Percentiles rank a stretch among this genome's conserved stretches.
Conservation (phyloP, 1,140 invertebrate genomes). For the Fopius arisanus region DNA sequence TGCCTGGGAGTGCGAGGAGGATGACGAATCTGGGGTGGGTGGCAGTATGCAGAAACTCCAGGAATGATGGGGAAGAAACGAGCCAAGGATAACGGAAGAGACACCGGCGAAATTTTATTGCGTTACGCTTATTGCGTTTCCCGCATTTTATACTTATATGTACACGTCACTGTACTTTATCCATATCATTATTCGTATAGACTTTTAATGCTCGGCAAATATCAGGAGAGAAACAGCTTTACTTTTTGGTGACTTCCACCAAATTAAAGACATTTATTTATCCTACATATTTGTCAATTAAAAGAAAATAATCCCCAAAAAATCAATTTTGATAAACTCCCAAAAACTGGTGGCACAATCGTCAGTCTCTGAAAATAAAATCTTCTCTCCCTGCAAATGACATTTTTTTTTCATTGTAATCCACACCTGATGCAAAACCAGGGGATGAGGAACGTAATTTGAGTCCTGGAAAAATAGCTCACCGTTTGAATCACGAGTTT, state of each 20-base stretch:
- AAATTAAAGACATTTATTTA: too few relatives aligned
- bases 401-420: not conserved
- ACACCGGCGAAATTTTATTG: slow-evolving; percentile 51
- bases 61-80: slow-evolving; percentile 13
- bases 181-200: slow-evolving; percentile 26
- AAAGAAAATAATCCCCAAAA: too few relatives aligned
- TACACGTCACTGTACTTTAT: slow-evolving; percentile 4
- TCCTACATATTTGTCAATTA: too few relatives aligned
- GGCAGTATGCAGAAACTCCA: not conserved
- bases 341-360: too few relatives aligned
- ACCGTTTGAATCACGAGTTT: not conserved
- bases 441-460: not conserved
- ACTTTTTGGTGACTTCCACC: too few relatives aligned
- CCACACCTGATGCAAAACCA: slow-evolving; percentile 8
- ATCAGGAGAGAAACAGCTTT: too few relatives aligned
- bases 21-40: not conserved
- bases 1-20: not conserved
- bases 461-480: not conserved
- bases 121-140: slow-evolving; percentile 56
- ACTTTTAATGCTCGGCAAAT: slow-evolving; percentile 22
- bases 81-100: slow-evolving; percentile 48
- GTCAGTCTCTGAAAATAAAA: too few relatives aligned
- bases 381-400: too few relatives aligned
- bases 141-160: slow-evolving; percentile 54
- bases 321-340: too few relatives aligned